These are phyloP conservation scores for Cephalopachus bancanus DNA, from an alignment of 2,797 vertebrate species.

Conservation along the genomic window DNA sequence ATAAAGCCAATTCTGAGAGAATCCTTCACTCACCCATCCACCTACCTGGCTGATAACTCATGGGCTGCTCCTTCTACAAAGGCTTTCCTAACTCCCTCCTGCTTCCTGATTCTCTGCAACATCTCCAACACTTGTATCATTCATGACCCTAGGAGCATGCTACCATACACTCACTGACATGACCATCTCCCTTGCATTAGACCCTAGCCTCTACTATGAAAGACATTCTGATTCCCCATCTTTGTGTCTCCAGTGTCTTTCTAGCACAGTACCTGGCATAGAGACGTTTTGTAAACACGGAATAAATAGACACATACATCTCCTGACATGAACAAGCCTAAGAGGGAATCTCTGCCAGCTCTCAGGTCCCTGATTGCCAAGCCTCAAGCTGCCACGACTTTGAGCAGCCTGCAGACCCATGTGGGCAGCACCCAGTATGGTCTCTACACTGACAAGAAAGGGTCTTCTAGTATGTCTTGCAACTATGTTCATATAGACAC, in stretches of 20 bases:
- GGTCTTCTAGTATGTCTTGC: background rate
- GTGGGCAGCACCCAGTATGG: background rate
- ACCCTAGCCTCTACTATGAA: background rate
- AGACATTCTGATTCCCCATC: background rate
- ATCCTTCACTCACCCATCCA: background rate
- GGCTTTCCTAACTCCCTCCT: background rate
- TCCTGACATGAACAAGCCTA: background rate
- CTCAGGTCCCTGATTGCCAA: background rate
- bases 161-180: background rate
- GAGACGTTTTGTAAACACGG: background rate
- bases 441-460: background rate
- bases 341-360: background rate
- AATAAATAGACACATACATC: background rate
- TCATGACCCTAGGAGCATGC: background rate
- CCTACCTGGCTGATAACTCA: background rate
- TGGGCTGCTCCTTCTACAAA: background rate
- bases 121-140: background rate
- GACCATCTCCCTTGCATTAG: background rate
- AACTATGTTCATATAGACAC: background rate
- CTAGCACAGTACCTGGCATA: background rate
- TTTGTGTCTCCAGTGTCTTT: background rate
- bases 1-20: background rate
- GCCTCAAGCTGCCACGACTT: background rate
- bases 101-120: background rate
- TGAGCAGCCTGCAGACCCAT: background rate